A percentile compares a stretch with the other conserved stretches of the same genome.
These are phyloP conservation scores for Dinocampus coccinellae DNA, from an alignment of 2,888 invertebrate species.

Conservation along the genomic window DNA sequence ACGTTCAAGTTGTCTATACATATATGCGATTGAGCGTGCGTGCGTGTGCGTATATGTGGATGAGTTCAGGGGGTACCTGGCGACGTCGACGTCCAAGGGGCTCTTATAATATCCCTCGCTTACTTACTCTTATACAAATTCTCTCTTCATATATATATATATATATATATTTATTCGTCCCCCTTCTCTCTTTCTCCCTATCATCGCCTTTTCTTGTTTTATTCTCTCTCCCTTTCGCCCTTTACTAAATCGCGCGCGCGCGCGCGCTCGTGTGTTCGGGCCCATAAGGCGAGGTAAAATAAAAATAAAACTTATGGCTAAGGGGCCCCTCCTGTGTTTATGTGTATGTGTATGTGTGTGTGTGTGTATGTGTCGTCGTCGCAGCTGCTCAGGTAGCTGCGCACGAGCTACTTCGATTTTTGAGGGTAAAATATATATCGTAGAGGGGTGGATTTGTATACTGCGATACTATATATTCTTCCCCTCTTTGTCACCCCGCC, in stretches of 20 bases:
- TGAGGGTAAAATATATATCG: constrained; percentile 53
- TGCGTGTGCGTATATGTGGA: too few species aligned
- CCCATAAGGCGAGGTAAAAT: constrained; percentile 64
- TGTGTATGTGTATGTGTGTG: too few species aligned
- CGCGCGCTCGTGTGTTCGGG: constrained; percentile 30
- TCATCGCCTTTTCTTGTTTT: constrained; percentile 22
- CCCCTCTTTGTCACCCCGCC: constrained; percentile 33
- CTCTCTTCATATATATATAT: too few species aligned
- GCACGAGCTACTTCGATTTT: constrained; percentile 66
- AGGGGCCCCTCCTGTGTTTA: constrained; percentile 39
- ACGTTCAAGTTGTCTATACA: constrained; percentile 58
- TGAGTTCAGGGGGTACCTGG: constrained; percentile 52
- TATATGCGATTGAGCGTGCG: too few species aligned
- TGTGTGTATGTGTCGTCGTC: constrained; percentile 26
- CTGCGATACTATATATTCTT: constrained; percentile 8
- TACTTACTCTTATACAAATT: constrained; percentile 19
- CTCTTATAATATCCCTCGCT: constrained; percentile 48
- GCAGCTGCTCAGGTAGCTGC: constrained; percentile 66
- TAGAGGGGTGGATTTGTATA: constrained; percentile 33
- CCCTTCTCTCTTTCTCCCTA: constrained; percentile 33
- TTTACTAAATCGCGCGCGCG: constrained; percentile 31
- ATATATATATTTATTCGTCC: background rate
- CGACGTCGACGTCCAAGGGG: constrained; percentile 47
- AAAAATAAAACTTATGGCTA: constrained; percentile 63
- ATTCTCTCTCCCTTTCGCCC: constrained; percentile 34